A percentile compares a stretch with the other conserved stretches of the same genome.
These are phyloP conservation scores for Folsomia manolachei DNA, from an alignment of 2,888 invertebrate genomes.

Conservation along the genomic window DNA sequence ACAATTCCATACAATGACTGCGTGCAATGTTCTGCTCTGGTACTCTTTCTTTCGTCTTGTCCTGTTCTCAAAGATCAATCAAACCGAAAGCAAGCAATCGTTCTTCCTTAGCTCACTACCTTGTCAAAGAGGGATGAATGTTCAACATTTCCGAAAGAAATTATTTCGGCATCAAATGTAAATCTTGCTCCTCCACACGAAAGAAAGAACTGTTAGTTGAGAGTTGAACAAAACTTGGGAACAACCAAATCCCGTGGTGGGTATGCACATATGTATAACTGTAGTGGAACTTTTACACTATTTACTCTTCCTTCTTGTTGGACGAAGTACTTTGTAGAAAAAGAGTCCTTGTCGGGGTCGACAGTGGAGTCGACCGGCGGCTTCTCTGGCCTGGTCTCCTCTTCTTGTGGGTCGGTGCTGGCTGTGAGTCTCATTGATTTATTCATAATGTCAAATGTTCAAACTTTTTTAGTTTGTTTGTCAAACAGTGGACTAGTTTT, in stretches of 20 bases:
- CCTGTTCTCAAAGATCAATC: constrained; percentile 16
- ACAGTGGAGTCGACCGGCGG: too few relatives aligned
- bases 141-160: constrained; percentile 21
- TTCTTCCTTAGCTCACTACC: constrained; percentile 22
- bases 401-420: neutral
- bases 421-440: constrained; percentile 13
- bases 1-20: too few relatives aligned
- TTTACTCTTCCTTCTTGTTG: neutral
- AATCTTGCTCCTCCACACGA: constrained; percentile 1
- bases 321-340: neutral
- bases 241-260: too few relatives aligned
- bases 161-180: constrained; percentile 24
- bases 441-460: constrained; percentile 22
- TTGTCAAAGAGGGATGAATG: constrained; percentile 21
- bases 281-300: constrained; percentile 15
- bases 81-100: constrained; percentile 22
- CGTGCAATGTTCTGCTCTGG: neutral
- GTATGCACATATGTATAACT: too few relatives aligned
- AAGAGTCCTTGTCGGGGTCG: neutral
- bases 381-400: too few relatives aligned
- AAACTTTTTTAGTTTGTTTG: constrained; percentile 22
- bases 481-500: constrained; percentile 10
- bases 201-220: constrained; percentile 17
- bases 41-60: neutral
- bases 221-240: neutral